Base-by-base conservation (phyloP, 2,113 vertebrate species). In the Mugil cephalus region DNA sequence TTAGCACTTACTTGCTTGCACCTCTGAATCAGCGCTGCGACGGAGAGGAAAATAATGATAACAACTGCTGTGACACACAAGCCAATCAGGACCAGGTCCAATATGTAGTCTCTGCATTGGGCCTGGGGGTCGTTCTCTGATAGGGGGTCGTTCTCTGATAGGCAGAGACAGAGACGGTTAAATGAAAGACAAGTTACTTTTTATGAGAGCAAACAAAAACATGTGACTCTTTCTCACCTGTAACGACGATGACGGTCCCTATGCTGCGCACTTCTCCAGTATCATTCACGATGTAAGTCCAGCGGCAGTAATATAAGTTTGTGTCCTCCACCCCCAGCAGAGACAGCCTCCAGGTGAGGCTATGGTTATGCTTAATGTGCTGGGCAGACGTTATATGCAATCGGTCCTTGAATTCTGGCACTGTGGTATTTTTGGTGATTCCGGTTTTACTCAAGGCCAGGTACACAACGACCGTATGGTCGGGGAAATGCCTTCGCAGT, bases 271-370 rank as follows among this genome's bases (percentile, higher is more conserved):
- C 2, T 5, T 4, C 0, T 7, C 3, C 7, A 2, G 2, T 0
- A 0, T 0, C 0, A 0, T 51, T 2, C 0, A 0, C 6, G 0
- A 38, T 17, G 17, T 40, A n/a, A 0, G 0, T n/a, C 90, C 88
- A 93, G 1, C 0, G 39, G 61, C 91, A 93, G 79, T 68, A 85
- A 36, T 92, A 93, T 38, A 83, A 11, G 61, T 91, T 68, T 0
- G 87, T 89, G 81, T 93, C 91, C 0, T 69, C 11, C 35, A 42
- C 3, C 2, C 6, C 8, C 45, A 92, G 74, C 65, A 21, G 51
- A 67, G 82, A 87, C 35, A 93, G 53, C 13, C 12, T 48, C n/a
- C 91, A 3, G 4, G 53, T 84, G 58, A 93, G 56, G 0, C 48
- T 13, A 10, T 6, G 19, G 10, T 67, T 36, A 2, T 7, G 1